Evolutionary conservation across 1,140 invertebrate species (phyloP).

Genomic region (Helicoverpa armigera): DNA sequence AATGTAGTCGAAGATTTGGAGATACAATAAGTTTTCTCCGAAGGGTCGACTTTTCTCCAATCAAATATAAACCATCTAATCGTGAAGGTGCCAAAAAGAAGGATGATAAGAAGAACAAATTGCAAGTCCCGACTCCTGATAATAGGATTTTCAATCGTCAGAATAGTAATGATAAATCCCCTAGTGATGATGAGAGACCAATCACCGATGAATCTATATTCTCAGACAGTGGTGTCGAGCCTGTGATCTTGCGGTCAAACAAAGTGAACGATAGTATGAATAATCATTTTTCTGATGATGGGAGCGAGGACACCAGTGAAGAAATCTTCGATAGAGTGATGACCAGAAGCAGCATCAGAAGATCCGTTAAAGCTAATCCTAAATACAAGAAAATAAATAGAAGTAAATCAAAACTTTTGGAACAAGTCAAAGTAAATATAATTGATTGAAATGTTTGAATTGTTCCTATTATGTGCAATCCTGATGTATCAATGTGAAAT

Average conservation of each 20-base stretch:
- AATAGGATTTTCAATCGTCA: constrained; percentile 65
- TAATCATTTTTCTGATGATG: constrained; percentile 83
- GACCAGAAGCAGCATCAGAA: constrained; percentile 79
- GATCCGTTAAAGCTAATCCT: constrained; percentile 83
- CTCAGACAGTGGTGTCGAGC: constrained; percentile 70
- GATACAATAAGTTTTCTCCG: constrained; percentile 80
- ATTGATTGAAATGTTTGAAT: constrained; percentile 62
- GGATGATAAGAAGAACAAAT: constrained; percentile 76
- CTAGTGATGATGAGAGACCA: constrained; percentile 77
- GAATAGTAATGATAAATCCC: constrained; percentile 70
- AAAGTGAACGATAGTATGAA: constrained; percentile 83
- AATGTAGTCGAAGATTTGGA: constrained; percentile 77
- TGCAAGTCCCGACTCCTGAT: constrained; percentile 67
- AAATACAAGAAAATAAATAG: constrained; percentile 84
- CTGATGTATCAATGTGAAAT: constrained; percentile 12
- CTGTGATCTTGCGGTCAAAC: constrained; percentile 74
- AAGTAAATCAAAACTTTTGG: constrained; percentile 80
- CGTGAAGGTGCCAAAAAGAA: constrained; percentile 74
- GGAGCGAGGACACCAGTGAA: constrained; percentile 83
- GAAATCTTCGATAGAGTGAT: constrained; percentile 83
- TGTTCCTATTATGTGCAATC: constrained; percentile 4
- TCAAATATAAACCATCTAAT: constrained; percentile 80
- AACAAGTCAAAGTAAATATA: constrained; percentile 83
- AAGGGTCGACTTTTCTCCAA: constrained; percentile 84
- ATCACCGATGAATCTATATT: constrained; percentile 68